Base-by-base conservation (phyloP, 2,888 invertebrate genomes). In the Zygaena filipendulae region DNA sequence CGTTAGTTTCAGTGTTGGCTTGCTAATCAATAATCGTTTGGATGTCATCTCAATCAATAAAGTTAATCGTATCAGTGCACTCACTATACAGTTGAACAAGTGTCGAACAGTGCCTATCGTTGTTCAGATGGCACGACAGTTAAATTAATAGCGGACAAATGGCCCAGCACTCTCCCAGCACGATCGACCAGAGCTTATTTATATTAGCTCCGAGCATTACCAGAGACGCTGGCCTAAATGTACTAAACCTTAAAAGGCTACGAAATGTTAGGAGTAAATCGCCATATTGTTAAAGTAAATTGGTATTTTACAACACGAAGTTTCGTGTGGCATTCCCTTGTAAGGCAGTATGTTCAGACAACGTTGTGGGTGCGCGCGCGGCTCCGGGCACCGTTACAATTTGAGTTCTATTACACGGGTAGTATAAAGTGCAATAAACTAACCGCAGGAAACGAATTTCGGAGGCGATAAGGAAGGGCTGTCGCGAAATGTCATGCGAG, bases 201-300 rank as follows among this genome's bases (percentile, higher is more conserved):
- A 59, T 57, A 59, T 54, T 50, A 43, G 44, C 51, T 47, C 35
- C 45, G 39, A 56, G 53, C 57, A 68, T 60, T 67, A 67, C 49
- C 51, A 39, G 44, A 42, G 47, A 50, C 54, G 57, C 59, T 63
- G 61, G 45, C 60, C 68, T 68, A 60, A 72, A 71, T 67, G 64
- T 54, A 53, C 40, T 40, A 30, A 42, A 32, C 74, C 74, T 53
- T 72, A 70, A 57, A 74, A 58, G 74, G 75, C 50, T 52, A 49
- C 52, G 49, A 60, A 69, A 60, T 59, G 58, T 58, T 63, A 45
- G 49, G 56, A 62, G 59, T 69, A 71, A 72, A 71, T 58, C 60
- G 66, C 62, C 48, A 66, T 72, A 72, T 70, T 74, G 72, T 72
- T 71, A 66, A 66, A 66, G 57, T 64, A 71, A 72, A 74, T 72